Evolutionary conservation across 2,888 invertebrate species (phyloP).

Genomic region (Elegia similella): DNA sequence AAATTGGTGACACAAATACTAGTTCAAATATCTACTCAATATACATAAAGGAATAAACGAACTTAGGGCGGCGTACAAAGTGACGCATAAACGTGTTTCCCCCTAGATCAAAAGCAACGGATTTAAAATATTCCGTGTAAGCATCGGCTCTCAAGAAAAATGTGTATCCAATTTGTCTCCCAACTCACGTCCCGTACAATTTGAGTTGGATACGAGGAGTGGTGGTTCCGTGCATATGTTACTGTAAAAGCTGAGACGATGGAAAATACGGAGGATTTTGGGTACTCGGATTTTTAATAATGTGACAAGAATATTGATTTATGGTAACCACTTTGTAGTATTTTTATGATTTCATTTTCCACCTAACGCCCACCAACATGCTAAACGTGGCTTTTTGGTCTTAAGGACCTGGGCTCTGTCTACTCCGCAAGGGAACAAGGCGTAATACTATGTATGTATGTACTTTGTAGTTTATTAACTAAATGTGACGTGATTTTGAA

Average conservation of each 20-base stretch:
- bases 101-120: constrained; percentile 38
- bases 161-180: constrained; percentile 54
- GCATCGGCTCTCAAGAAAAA: constrained; percentile 49
- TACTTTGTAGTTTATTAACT: too few relatives aligned
- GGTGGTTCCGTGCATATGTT: constrained; percentile 47
- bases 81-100: constrained; percentile 22
- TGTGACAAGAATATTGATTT: constrained; percentile 8
- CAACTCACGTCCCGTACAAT: constrained; percentile 56
- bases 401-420: too few relatives aligned
- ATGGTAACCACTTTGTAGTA: neutral
- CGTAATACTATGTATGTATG: too few relatives aligned
- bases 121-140: constrained; percentile 47
- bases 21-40: neutral
- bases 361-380: too few relatives aligned
- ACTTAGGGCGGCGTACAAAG: constrained; percentile 16
- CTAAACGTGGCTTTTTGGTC: too few relatives aligned
- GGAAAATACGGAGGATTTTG: neutral
- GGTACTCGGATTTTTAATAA: constrained; percentile 3
- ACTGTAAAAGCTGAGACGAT: constrained; percentile 6
- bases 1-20: neutral
- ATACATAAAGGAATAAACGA: constrained; percentile 8
- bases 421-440: too few relatives aligned
- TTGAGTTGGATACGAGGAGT: constrained; percentile 53
- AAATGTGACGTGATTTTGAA: too few relatives aligned
- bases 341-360: too few relatives aligned